Percentiles rank a stretch among this genome's conserved stretches.
Evolutionary conservation across 2,888 invertebrate genomes (phyloP).

Genomic region (Cosmorhoe ocellata): DNA sequence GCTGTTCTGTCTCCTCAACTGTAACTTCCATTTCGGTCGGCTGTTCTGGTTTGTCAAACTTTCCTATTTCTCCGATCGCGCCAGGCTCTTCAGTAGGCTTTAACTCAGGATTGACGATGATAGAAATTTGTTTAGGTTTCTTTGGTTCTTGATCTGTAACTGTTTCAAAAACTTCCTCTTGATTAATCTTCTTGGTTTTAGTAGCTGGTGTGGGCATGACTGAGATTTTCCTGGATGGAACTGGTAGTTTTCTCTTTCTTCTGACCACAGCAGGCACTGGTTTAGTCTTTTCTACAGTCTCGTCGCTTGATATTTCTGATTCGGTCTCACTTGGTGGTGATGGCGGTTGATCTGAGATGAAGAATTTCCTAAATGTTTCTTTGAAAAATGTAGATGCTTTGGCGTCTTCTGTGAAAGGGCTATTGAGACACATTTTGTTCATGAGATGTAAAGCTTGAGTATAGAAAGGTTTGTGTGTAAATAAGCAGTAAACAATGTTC

Average conservation of each 20-base stretch:
- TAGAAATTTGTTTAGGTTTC: conserved; percentile 65
- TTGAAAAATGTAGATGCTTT: conserved; percentile 59
- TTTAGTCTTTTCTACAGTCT: conserved; percentile 48
- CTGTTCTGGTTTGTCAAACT: conserved; percentile 58
- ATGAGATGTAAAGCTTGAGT: conserved; percentile 93
- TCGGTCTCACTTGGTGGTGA: conserved; percentile 63
- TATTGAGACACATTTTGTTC: conserved; percentile 96
- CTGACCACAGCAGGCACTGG: conserved; percentile 51
- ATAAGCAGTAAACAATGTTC: conserved; percentile 89
- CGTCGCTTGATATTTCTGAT: conserved; percentile 72
- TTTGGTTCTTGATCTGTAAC: conserved; percentile 51
- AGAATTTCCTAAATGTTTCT: conserved; percentile 58
- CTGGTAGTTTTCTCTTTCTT: conserved; percentile 64
- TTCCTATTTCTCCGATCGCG: conserved; percentile 70
- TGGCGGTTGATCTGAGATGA: conserved; percentile 48
- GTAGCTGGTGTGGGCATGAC: conserved; percentile 44
- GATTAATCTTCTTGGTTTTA: conserved; percentile 57
- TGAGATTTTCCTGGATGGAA: conserved; percentile 56
- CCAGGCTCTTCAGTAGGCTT: conserved; percentile 59
- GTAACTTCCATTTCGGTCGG: conserved; percentile 40
- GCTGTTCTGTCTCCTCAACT: conserved; percentile 49
- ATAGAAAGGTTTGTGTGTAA: conserved; percentile 91
- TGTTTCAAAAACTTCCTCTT: conserved; percentile 71
- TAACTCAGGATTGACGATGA: conserved; percentile 65
- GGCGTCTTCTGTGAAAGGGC: conserved; percentile 87